phyloP scores from a whole-genome alignment of 2,797 vertebrate species.

The Mormyrops attenuatus region DNA sequence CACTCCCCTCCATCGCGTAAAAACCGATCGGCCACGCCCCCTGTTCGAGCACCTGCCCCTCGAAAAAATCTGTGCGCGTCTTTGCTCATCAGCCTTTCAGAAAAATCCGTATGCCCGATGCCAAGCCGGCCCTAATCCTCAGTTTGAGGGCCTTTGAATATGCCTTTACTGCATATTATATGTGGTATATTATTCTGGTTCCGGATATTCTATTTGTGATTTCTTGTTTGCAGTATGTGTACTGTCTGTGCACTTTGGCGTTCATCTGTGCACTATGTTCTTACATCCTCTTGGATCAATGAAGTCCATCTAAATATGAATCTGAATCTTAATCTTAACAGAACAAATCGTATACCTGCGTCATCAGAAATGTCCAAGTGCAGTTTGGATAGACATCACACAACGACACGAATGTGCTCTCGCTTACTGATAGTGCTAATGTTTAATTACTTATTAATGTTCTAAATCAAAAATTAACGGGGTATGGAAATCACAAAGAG shows the following conservation, averaged over 20 bases:
- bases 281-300: neutral
- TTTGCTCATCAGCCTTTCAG: neutral
- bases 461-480: neutral
- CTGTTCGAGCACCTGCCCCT: neutral
- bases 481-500: neutral
- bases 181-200: neutral
- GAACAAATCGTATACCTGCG: neutral
- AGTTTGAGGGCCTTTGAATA: neutral
- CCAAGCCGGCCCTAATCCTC: too few relatives aligned
- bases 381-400: neutral
- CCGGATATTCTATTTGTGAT: neutral
- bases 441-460: neutral
- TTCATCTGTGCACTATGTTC: neutral
- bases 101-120: neutral
- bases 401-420: neutral
- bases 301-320: neutral
- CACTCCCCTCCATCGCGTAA: neutral
- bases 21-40: neutral
- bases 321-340: neutral
- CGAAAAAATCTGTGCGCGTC: neutral
- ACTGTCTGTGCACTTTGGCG: neutral
- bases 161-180: neutral
- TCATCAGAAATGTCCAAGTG: neutral
- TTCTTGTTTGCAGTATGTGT: neutral
- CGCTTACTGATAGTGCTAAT: neutral